Evolutionary conservation across 2,888 invertebrate species (phyloP), one percentile per base, ranked within the genome.

Genomic region (Drosophila falleni): DNA sequence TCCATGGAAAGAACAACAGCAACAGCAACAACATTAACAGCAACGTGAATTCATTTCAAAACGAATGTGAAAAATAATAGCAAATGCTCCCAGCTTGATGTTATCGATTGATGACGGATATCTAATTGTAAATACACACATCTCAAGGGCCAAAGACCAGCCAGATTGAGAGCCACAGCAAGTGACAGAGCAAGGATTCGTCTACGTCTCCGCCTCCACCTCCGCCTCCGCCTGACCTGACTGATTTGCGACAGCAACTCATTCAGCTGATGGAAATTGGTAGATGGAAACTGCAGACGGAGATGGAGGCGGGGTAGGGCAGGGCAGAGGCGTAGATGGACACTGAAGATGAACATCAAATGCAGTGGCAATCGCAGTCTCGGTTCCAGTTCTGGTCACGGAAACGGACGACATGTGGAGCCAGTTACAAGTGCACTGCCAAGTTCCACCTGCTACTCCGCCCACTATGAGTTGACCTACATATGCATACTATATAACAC

Each of bases 341-440:
- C 53, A 33, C 54, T 26, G 53, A 53, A 67, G 68, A 60, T 47
- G 74, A 71, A 42, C 80, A 67, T 69, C 74, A 65, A 56, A 59
- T 81, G 70, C 67, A 56, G 19, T 44, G 46, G 23, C 60, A 59
- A 46, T 55, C 29, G 49, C 31, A 33, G 49, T 39, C 16, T 29
- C n/a, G 46, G 41, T 61, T 33, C 41, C 31, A 54, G 63, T 51
- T 15, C 60, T 61, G 41, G 72, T 76, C 70, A 81, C 74, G 81
- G 87, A 80, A 77, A 68, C 66, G 60, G 83, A 80, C 61, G 78
- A 78, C 87, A 86, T 86, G 87, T 83, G 87, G 72, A 78, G 72
- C 81, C 68, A 60, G 86, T 80, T 71, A 63, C 66, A 74, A 63
- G 60, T 61, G 41, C 37, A 51, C 59, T 55, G 56, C 53, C 47